Evolutionary conservation across 2,888 invertebrate species (phyloP), one percentile per base, ranked within the genome.

Genomic region (Andrena trimmerana): DNA sequence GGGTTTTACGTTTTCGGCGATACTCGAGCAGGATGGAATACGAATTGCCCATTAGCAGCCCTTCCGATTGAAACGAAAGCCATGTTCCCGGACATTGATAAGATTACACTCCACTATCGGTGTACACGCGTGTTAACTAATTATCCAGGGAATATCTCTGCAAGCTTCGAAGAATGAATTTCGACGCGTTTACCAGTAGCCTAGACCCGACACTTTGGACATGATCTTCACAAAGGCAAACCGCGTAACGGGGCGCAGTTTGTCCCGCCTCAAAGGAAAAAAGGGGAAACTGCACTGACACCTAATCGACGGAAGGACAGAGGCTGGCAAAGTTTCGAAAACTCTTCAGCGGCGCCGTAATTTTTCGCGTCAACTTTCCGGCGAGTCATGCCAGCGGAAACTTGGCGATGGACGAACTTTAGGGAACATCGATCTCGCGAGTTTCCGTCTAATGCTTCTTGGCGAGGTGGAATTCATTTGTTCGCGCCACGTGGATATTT

Each of bases 401-500:
- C 54, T 67, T 20, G 13, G 2, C 13, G 36, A 10, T 13, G 29
- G 2, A 1, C 24, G 69, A 66, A 60, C 42, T 70, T 60, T 2
- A 2, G 7, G 6, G 70, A 66, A 27, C 70, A 50, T 60, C 24
- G 75, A 36, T 70, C 70, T 36, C 52, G 8, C 5, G 16, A 33
- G 52, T 74, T 59, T 27, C 48, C 13, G 29, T 24, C 13, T 8
- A 42, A 13, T 2, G 20, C 42, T 63, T 67, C 74, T 69, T 16
- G 42, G 52, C 27, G 71, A 76, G n/a, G 76, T 54, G 20, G 20
- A 6, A 65, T 69, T 84, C 42, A 20, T 70, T 71, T 66, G 62
- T 42, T 20, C 13, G 48, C 29, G 31, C 2, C 36, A 33, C 68
- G 16, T 33, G 63, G 70, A 77, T 67, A 67, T 84, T 84, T 84